Base-by-base conservation (phyloP, 2,797 vertebrate genomes). In the Crocodylus rhombifer region DNA sequence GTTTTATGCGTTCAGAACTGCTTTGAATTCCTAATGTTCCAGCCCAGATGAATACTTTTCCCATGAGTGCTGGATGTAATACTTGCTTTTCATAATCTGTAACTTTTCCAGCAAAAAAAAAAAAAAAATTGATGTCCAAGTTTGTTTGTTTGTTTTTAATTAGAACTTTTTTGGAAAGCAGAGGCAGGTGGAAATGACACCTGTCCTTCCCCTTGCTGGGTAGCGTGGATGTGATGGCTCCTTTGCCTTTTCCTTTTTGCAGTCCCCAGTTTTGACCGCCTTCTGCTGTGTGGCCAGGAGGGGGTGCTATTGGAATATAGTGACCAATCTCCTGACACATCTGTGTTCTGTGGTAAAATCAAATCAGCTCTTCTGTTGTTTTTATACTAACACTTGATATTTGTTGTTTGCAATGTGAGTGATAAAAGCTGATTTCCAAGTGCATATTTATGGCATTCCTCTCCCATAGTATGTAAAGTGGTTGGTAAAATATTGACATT, bases 331-430 rank as follows among this genome's bases (percentile, higher is more conserved):
- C 61, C 57, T 42, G 63, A 33, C 33, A 77, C 67, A 14, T 62
- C 33, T 62, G 25, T 15, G 56, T 51, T 17, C 20, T 30, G 57
- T 20, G 42, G 42, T 28, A 17, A 60, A 33, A 26, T 25, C 7
- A 33, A 26, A 21, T 25, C 30, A 65, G 55, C 64, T 62, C 33
- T 55, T 15, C 21, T 69, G 80, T 36, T 60, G 26, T 81, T 85
- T 92, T 88, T 73, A 80, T 73, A 88, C 71, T n/a, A 51, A 84
- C 33, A 71, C 42, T 84, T 84, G 76, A 63, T 77, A 76, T 88
- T 92, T 88, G 51, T 58, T 64, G 26, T 58, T 80, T 76, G 25
- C 4, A 36, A 21, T 12, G 9, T 25, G 9, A 23, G 25, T 33
- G 7, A 64, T 13, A 78, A 42, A 80, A 84, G 58, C 71, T 71